A percentile compares a stretch with the other conserved stretches of the same genome.
phyloP scores from a whole-genome alignment of 2,888 invertebrate genomes.

The Meiosimyza platycephala region DNA sequence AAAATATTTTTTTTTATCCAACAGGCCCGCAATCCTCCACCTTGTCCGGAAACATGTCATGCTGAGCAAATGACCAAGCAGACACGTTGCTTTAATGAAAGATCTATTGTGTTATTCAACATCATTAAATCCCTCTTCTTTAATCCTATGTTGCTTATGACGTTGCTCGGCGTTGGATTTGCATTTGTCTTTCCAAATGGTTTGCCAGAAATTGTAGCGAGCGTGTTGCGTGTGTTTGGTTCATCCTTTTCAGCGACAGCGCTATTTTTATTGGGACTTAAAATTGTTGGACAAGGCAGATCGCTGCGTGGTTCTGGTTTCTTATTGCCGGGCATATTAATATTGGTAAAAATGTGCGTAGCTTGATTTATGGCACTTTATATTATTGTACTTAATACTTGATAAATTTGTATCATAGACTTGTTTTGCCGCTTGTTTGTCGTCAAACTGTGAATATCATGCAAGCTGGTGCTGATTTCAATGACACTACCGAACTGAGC shows the following conservation, averaged over 20 bases:
- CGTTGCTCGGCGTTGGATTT: conserved; percentile 87
- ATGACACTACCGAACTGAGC: conserved; percentile 84
- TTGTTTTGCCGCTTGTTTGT: conserved; percentile 86
- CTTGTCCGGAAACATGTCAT: conserved; percentile 61
- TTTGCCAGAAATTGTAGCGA: conserved; percentile 79
- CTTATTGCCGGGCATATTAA: conserved; percentile 86
- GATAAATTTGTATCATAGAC: conserved; percentile 66
- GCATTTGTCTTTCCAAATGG: conserved; percentile 84
- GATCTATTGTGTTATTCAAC: conserved; percentile 62
- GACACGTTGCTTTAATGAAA: conserved; percentile 57
- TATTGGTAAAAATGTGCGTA: conserved; percentile 88
- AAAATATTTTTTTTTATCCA: conserved; percentile 3
- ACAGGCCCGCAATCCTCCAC: conserved; percentile 52
- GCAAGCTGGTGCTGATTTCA: conserved; percentile 75
- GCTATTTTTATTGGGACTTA: conserved; percentile 87
- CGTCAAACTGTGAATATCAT: conserved; percentile 85
- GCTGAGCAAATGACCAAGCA: conserved; percentile 55
- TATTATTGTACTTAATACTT: background rate
- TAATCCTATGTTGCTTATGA: conserved; percentile 94
- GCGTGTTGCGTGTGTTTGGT: conserved; percentile 83
- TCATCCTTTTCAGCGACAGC: conserved; percentile 93
- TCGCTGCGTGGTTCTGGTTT: conserved; percentile 82
- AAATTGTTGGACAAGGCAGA: conserved; percentile 92
- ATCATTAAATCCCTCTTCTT: conserved; percentile 79
- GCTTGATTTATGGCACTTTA: conserved; percentile 31